Base-by-base conservation (phyloP, 2,888 invertebrate species). In the Pyrrhia umbra region DNA sequence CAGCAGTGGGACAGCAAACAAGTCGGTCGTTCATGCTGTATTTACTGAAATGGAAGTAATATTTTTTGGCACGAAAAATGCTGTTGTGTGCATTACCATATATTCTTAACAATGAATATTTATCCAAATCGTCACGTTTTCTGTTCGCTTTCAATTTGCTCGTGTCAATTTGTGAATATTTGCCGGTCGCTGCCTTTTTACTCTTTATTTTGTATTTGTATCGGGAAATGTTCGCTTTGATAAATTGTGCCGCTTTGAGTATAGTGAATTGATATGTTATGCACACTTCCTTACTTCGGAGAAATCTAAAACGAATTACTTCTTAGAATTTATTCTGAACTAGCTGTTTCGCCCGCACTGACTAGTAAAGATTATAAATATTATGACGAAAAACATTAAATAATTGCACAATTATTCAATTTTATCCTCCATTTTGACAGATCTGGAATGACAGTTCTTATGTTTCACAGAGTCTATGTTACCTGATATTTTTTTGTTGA, bases 101-200 rank as follows among this genome's bases (percentile, higher is more conserved):
- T 67, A 15, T 37, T 51, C 20, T 62, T 63, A 51, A 51, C 39
- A 18, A 34, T 45, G 25, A 42, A 51, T 25, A 49, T 52, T 56
- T 55, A 51, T 50, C 18, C 10, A 40, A 52, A 52, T 47, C 43
- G 40, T 34, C 51, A 21, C 51, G 50, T 52, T 50, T 43, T 25
- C 23, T 42, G 37, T 68, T 74, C 74, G 52, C 57, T 67, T 74
- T 68, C 51, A 52, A 74, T 73, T 68, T 74, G 13, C 47, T 73
- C 37, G 45, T 52, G 46, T 67, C 57, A 73, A 67, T 74, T 68
- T 47, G 23, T 37, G 51, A 25, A 51, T 46, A 66, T 47, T 66
- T 46, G 42, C 57, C 42, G 45, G 43, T 68, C 57, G n/a, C 37
- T 30, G 51, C 30, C 68, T 43, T 56, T 72, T 67, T 9, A 64